Percentiles rank a stretch among this genome's conserved stretches.
Conservation (phyloP, 1,140 invertebrate genomes). For the Solenopsis invicta region DNA sequence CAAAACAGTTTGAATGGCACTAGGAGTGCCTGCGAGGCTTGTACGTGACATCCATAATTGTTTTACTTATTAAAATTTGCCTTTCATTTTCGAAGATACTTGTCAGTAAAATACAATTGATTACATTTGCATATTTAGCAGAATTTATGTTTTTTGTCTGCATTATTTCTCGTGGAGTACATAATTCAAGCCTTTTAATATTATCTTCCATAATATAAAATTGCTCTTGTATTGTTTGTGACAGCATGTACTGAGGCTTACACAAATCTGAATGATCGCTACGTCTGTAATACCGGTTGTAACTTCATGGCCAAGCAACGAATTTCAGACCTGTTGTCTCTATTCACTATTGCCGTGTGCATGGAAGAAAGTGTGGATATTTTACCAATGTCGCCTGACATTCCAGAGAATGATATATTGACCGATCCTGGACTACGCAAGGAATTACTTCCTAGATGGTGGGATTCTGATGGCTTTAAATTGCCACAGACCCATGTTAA, state of each 20-base stretch:
- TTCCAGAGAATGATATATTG: slow-evolving; percentile 83
- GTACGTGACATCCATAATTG: slow-evolving; percentile 72
- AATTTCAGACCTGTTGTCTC: slow-evolving; percentile 76
- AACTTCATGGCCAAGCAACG: slow-evolving; percentile 83
- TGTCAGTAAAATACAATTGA: neutral
- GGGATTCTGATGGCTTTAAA: slow-evolving; percentile 83
- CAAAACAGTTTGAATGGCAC: slow-evolving; percentile 80
- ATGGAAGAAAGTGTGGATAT: slow-evolving; percentile 80
- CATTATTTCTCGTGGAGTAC: neutral
- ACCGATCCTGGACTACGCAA: slow-evolving; percentile 84
- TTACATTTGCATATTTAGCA: neutral
- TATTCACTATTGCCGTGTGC: slow-evolving; percentile 79
- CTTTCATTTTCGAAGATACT: neutral
- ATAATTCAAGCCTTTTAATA: neutral
- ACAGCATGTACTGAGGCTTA: slow-evolving; percentile 85
- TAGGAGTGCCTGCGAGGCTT: slow-evolving; percentile 81
- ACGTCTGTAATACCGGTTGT: slow-evolving; percentile 83
- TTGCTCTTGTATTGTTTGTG: slow-evolving; percentile 24
- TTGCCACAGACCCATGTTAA: slow-evolving; percentile 85
- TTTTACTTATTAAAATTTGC: neutral
- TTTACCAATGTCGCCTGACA: slow-evolving; percentile 81
- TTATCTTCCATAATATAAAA: neutral
- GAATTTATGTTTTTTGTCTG: neutral
- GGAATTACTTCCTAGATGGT: slow-evolving; percentile 84
- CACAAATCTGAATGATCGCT: slow-evolving; percentile 76